Conservation (phyloP, 2,113 vertebrate species). For the Sialia sialis region DNA sequence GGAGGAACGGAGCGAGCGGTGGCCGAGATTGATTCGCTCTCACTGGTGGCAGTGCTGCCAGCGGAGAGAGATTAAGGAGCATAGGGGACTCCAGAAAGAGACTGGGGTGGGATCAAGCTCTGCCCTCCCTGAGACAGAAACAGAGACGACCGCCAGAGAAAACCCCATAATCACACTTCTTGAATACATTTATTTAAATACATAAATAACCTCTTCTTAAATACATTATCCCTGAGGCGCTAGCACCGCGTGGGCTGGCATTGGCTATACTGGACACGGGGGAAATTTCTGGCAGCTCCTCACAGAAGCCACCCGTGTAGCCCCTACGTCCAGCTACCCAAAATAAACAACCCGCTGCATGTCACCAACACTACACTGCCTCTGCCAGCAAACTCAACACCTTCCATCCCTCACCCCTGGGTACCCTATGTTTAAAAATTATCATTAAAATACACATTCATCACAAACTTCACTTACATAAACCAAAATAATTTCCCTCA, state of each 20-base stretch:
- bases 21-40: background rate
- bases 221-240: background rate
- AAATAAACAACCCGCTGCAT: background rate
- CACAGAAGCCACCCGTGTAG: background rate
- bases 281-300: background rate
- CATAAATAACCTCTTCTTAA: background rate
- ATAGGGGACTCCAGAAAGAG: background rate
- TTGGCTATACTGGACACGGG: background rate
- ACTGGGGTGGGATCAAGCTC: background rate
- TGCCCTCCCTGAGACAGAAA: background rate
- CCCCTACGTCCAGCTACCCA: background rate
- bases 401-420: background rate
- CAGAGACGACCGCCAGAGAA: background rate
- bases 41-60: background rate
- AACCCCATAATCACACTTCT: background rate
- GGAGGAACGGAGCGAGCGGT: rapidly evolving
- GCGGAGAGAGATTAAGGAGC: background rate
- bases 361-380: background rate
- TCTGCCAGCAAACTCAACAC: background rate
- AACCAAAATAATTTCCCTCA: background rate
- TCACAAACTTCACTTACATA: background rate
- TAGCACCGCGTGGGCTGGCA: background rate
- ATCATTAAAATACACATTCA: background rate
- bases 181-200: too few relatives aligned
- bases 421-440: background rate